Conservation (phyloP, 2,888 invertebrate genomes). For the Glomeris marginata region DNA sequence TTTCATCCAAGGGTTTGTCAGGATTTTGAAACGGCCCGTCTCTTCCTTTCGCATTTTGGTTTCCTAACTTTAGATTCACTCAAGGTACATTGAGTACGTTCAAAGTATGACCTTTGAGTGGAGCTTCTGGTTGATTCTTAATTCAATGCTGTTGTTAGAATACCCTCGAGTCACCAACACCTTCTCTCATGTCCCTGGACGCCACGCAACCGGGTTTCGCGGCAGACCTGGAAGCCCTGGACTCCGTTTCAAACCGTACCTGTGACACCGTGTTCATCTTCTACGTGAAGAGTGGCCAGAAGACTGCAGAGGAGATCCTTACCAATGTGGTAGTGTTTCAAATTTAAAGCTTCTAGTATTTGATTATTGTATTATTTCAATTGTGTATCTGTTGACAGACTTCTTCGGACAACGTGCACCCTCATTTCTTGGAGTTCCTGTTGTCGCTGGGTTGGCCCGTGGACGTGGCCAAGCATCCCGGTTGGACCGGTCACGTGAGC, state of each 20-base stretch:
- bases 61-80: conserved; percentile 49
- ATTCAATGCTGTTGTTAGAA: conserved; percentile 3
- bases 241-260: conserved; percentile 71
- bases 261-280: conserved; percentile 87
- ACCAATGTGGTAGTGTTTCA: conserved; percentile 58
- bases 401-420: conserved; percentile 26
- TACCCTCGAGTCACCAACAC: conserved; percentile 22
- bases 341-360: too few species aligned
- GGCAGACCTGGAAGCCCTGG: conserved; percentile 62
- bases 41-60: conserved; percentile 92
- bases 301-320: conserved; percentile 59
- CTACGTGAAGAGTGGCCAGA: conserved; percentile 79
- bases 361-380: too few species aligned
- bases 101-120: not conserved
- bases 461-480: conserved; percentile 66
- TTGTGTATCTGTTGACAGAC: too few species aligned
- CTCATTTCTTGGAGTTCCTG: conserved; percentile 42
- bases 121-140: too few species aligned
- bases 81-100: conserved; percentile 29
- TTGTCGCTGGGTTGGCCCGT: conserved; percentile 78
- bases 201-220: conserved; percentile 53
- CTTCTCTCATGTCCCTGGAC: conserved; percentile 56
- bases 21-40: conserved; percentile 86
- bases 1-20: conserved; percentile 39
- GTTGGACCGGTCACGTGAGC: conserved; percentile 82